Percentiles rank a stretch among this genome's conserved stretches.
Evolutionary conservation across 2,888 invertebrate genomes (phyloP).

Genomic region (Branchinecta sandiegonensis): DNA sequence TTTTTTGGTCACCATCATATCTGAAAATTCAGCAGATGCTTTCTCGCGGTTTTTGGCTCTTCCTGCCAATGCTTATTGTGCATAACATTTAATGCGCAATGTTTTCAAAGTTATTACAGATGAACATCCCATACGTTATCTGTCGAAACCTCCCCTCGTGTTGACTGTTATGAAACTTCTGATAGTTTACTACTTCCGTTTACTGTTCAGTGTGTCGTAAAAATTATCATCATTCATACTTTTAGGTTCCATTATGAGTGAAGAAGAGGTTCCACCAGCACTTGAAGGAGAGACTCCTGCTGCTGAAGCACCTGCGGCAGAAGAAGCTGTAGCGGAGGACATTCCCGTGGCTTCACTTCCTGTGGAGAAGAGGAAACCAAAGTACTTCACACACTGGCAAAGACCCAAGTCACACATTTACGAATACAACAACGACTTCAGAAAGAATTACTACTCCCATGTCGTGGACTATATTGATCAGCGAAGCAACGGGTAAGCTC

Average conservation of each 20-base stretch:
- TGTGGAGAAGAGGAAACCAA: background rate
- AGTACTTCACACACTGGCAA: conserved; percentile 49
- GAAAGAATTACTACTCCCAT: conserved; percentile 71
- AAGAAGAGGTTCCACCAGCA: conserved; percentile 9
- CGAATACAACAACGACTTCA: conserved; percentile 65
- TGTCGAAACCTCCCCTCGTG: too few relatives aligned
- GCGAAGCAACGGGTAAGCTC: conserved; percentile 45
- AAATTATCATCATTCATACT: background rate
- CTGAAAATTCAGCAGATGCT: too few relatives aligned
- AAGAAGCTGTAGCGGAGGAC: background rate
- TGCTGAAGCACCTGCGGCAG: conserved; percentile 3
- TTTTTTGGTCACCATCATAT: too few relatives aligned
- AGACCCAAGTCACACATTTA: conserved; percentile 69
- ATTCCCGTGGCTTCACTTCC: background rate
- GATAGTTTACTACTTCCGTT: too few relatives aligned
- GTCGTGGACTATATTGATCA: conserved; percentile 67
- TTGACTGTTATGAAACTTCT: too few relatives aligned
- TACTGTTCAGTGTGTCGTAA: too few relatives aligned
- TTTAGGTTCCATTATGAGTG: conserved; percentile 9
- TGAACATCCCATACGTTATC: too few relatives aligned
- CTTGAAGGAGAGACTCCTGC: conserved; percentile 16
- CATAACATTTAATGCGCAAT: too few relatives aligned
- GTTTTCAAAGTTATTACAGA: too few relatives aligned
- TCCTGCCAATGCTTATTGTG: too few relatives aligned
- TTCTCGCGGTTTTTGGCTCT: too few relatives aligned